Evolutionary conservation across 2,888 invertebrate genomes (phyloP).

Genomic region (Brachyptera putata): DNA sequence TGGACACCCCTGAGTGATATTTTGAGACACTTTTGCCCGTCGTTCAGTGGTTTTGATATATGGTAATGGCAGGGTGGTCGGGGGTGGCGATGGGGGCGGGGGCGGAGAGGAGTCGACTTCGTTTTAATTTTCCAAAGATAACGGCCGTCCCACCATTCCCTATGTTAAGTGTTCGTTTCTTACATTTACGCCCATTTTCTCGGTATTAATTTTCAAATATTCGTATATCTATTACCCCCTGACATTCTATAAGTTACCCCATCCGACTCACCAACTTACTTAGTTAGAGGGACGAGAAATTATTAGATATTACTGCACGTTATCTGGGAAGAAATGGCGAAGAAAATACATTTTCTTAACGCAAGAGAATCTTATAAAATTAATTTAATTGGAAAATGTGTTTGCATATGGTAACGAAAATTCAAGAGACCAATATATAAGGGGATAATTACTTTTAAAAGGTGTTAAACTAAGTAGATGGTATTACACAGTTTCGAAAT

Average conservation of each 20-base stretch:
- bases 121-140: constrained; percentile 30
- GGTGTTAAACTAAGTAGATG: too few species aligned
- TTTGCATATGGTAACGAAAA: constrained; percentile 7
- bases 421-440: not conserved
- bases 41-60: constrained; percentile 28
- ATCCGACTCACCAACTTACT: too few species aligned
- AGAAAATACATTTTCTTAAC: not conserved
- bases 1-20: constrained; percentile 1
- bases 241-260: not conserved
- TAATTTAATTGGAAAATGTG: constrained; percentile 12
- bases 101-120: constrained; percentile 25
- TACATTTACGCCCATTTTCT: not conserved
- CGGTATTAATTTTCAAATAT: constrained; percentile 12
- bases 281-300: not conserved
- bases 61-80: constrained; percentile 29
- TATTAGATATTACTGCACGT: not conserved
- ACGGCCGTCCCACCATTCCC: not conserved
- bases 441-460: too few species aligned
- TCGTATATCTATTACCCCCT: not conserved
- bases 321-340: not conserved
- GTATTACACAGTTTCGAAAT: too few species aligned
- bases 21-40: constrained; percentile 4
- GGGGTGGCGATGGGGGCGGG: constrained; percentile 9
- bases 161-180: constrained; percentile 8
- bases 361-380: constrained; percentile 1